phyloP scores from a whole-genome alignment of 1,140 invertebrate species.

The Zaprionus inermis region DNA sequence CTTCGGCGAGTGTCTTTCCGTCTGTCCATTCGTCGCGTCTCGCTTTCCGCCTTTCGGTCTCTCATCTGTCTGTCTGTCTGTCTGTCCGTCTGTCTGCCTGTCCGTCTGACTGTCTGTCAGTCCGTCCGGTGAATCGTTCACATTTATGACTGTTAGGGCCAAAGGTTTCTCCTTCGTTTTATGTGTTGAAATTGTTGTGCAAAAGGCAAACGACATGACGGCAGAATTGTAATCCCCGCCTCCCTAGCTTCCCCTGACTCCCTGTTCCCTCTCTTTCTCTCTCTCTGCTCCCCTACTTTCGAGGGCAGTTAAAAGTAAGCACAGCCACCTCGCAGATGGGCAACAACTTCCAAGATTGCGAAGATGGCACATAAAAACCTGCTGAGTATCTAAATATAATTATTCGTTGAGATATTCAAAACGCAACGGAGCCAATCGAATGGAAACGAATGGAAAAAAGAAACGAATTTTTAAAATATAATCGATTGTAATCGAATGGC shows the following conservation, averaged over 20 bases:
- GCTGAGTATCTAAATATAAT: constrained; percentile 3
- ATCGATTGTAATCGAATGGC: neutral
- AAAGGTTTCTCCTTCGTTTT: constrained; percentile 63
- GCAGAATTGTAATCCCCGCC: constrained; percentile 34
- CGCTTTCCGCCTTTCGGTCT: constrained; percentile 13
- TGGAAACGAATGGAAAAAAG: neutral
- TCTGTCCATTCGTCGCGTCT: constrained; percentile 22
- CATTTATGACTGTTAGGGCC: constrained; percentile 68
- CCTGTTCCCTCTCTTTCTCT: neutral
- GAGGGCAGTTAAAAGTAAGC: constrained; percentile 46
- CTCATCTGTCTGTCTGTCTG: constrained; percentile 22
- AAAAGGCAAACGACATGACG: constrained; percentile 45
- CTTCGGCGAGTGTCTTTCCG: constrained; percentile 38
- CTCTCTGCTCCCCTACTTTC: neutral
- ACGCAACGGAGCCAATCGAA: neutral
- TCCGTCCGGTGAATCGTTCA: constrained; percentile 51
- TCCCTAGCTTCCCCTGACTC: neutral
- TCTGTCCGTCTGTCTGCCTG: constrained; percentile 11
- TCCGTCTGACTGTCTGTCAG: constrained; percentile 24
- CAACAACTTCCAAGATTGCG: constrained; percentile 1
- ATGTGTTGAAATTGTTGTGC: constrained; percentile 49
- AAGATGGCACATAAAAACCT: constrained; percentile 5
- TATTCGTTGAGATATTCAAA: constrained; percentile 5
- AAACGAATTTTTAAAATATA: neutral
- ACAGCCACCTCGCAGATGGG: constrained; percentile 26